Conservation (phyloP, 2,797 vertebrate species). For the Macroramphosus scolopax region DNA sequence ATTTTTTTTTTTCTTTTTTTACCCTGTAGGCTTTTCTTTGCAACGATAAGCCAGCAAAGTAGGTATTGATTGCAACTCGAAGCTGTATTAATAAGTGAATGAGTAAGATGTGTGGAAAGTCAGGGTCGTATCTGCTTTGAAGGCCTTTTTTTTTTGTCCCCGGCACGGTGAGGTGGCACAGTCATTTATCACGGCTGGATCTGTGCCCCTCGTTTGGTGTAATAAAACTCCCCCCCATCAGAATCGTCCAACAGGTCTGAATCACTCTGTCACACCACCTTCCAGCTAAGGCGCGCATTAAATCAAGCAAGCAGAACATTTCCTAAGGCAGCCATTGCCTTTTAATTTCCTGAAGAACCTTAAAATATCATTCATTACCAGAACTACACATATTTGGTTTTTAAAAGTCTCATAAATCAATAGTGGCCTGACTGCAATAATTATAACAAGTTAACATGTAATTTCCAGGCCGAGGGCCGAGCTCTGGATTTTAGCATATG, state of each 20-base stretch:
- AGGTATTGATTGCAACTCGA: slow-evolving; percentile 76
- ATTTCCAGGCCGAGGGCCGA: slow-evolving; percentile 99
- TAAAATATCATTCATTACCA: slow-evolving; percentile 99
- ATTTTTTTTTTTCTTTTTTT: slow-evolving; percentile 48
- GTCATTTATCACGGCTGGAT: slow-evolving; percentile 99
- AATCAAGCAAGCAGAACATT: slow-evolving; percentile 99
- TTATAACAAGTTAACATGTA: slow-evolving; percentile 99
- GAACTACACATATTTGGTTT: slow-evolving; percentile 99
- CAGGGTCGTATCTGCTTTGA: slow-evolving; percentile 79
- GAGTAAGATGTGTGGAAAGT: slow-evolving; percentile 71
- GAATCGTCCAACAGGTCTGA: slow-evolving; percentile 99
- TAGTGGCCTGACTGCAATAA: slow-evolving; percentile 99
- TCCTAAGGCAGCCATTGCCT: slow-evolving; percentile 99
- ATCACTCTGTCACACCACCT: slow-evolving; percentile 99
- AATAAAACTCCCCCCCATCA: slow-evolving; percentile 99
- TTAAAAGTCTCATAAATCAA: slow-evolving; percentile 99
- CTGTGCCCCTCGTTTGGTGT: slow-evolving; percentile 97
- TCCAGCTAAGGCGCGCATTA: slow-evolving; percentile 99
- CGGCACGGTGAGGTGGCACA: slow-evolving; percentile 83
- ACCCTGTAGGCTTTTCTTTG: slow-evolving; percentile 68
- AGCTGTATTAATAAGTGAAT: slow-evolving; percentile 77
- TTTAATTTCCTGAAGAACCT: slow-evolving; percentile 99
- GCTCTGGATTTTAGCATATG: slow-evolving; percentile 99
- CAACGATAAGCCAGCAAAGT: slow-evolving; percentile 73
- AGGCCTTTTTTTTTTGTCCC: slow-evolving; percentile 87